Conservation (phyloP, 1,140 invertebrate genomes). For the Cheumatopsyche charites region DNA sequence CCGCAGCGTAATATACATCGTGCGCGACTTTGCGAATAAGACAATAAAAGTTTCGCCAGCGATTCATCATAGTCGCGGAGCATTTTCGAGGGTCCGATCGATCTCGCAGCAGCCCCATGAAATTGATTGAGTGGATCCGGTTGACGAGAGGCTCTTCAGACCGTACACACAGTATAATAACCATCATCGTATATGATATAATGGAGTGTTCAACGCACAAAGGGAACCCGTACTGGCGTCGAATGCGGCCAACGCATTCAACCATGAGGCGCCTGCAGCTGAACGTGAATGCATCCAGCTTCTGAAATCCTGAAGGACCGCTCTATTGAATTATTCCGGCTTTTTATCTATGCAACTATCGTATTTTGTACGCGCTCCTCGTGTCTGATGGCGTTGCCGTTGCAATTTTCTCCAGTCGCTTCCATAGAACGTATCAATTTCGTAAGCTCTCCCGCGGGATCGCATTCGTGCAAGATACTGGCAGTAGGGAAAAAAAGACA, state of each 20-base stretch:
- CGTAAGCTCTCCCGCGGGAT: background rate
- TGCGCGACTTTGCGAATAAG: conserved; percentile 14
- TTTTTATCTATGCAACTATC: too few species aligned
- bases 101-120: conserved; percentile 40
- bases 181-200: background rate
- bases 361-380: too few species aligned
- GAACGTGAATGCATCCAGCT: too few species aligned
- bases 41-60: conserved; percentile 10
- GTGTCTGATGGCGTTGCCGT: too few species aligned
- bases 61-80: conserved; percentile 9
- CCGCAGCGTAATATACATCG: too few species aligned
- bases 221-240: background rate
- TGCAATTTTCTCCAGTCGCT: too few species aligned
- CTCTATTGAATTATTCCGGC: too few species aligned
- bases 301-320: too few species aligned
- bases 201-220: background rate
- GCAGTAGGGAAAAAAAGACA: conserved; percentile 18
- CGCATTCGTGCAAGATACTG: background rate
- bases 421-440: conserved; percentile 6
- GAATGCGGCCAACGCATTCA: background rate
- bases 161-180: background rate
- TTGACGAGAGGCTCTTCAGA: conserved; percentile 31
- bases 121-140: conserved; percentile 47
- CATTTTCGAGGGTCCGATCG: conserved; percentile 28
- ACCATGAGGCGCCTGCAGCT: background rate